These are phyloP conservation scores for Nibea coibor DNA, from an alignment of 2,113 vertebrate species.

Conservation along the genomic window DNA sequence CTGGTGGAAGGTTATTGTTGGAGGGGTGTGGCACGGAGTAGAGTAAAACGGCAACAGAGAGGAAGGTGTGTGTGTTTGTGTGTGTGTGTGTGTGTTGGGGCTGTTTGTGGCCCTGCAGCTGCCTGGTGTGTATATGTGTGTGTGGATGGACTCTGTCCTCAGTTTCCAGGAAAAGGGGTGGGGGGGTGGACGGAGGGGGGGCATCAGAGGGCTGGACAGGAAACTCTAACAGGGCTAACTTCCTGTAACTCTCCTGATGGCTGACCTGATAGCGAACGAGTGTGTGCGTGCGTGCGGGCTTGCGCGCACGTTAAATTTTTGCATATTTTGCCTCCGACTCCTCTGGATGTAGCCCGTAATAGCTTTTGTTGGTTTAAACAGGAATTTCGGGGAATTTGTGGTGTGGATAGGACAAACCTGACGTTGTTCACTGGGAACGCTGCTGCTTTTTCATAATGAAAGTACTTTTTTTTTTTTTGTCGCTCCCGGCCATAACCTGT, in stretches of 20 bases:
- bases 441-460: constrained; percentile 28
- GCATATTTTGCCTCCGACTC: constrained; percentile 30
- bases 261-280: constrained; percentile 73
- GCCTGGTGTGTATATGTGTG: constrained; percentile 34
- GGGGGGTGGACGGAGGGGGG: constrained; percentile 45
- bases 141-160: constrained; percentile 65
- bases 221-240: constrained; percentile 81
- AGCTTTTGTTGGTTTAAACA: constrained; percentile 40
- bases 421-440: neutral
- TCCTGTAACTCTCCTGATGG: constrained; percentile 86
- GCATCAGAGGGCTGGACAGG: constrained; percentile 81
- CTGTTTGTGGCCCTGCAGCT: constrained; percentile 46
- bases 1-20: constrained; percentile 8
- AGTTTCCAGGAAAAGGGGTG: constrained; percentile 82
- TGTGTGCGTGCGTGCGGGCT: constrained; percentile 42
- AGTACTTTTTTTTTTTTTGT: constrained; percentile 15
- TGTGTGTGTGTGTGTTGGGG: constrained; percentile 28
- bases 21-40: constrained; percentile 26
- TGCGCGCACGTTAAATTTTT: constrained; percentile 27
- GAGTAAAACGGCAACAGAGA: constrained; percentile 48
- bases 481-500: constrained; percentile 49
- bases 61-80: constrained; percentile 35
- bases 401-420: neutral
- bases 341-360: constrained; percentile 10
- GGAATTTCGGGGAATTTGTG: constrained; percentile 27